Evolutionary conservation across 1,140 invertebrate genomes (phyloP), one percentile per base, ranked within the genome.

Genomic region (Diabrotica virgifera): DNA sequence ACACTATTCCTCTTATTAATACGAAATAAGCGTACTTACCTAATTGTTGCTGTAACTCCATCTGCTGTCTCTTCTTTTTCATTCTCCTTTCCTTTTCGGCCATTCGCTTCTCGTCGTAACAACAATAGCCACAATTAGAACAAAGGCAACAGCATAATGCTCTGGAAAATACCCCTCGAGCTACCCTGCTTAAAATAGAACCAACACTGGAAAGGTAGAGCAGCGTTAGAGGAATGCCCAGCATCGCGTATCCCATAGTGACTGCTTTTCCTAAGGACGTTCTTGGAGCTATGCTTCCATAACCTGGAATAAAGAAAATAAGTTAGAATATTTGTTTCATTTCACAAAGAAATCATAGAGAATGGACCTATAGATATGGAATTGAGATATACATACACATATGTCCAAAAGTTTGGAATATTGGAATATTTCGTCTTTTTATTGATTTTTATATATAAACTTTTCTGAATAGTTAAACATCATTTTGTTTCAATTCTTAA

Each of bases 161-260:
- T 68, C 88, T 86, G 5, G 91, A 90, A 80, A 96, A 96, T 36
- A 95, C 87, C 73, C 91, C 93, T 64, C 94, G 84, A 61, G 95
- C 95, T 62, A 95, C 86, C 70, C 89, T 85, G 57, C 92, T 93
- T 66, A 95, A 79, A 6, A 93, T 85, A 63, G 91, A 90, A 58
- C 92, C 92, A 6, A 93, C 89, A 65, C 89, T 92, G 35, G 90
- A 92, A 60, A 94, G 82, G 80, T 94, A 94, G 6, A 97, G 86
- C 50, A 97, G 84, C 65, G 94, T 96, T 64, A 97, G 79, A 0
- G 95, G 95, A 70, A 97, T 96, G 11, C 95, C 94, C 11, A 96
- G 82, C 51, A 90, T 86, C 9, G 94, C 94, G 80, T 96, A 97
- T 6, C 91, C 86, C 77, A 96, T 91, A 5, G 94, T 95, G 0